Conservation (phyloP, 2,888 invertebrate genomes). For the Drosophila nr. fundita region DNA sequence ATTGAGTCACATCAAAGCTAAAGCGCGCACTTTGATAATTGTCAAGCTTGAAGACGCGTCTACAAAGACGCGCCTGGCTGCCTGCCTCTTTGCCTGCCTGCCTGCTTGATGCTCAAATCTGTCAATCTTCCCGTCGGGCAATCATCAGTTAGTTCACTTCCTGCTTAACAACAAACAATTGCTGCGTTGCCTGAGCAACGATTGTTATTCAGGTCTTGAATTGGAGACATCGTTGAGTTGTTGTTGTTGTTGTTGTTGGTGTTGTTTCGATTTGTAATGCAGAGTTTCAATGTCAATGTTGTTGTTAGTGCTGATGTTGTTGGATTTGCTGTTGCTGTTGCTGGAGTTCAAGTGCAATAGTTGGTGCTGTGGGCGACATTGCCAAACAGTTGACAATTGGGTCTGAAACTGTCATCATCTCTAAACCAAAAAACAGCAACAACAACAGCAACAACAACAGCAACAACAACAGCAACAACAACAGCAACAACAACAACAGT, state of each 20-base stretch:
- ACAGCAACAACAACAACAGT: constrained; percentile 5
- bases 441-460: constrained; percentile 12
- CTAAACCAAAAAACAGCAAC: constrained; percentile 3
- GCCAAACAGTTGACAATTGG: constrained; percentile 47
- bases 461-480: constrained; percentile 5
- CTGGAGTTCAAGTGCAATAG: constrained; percentile 55
- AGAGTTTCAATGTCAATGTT: constrained; percentile 73
- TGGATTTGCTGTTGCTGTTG: constrained; percentile 16
- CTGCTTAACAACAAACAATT: constrained; percentile 29
- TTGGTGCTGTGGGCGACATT: constrained; percentile 56
- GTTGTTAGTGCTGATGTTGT: constrained; percentile 22
- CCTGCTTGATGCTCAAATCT: neutral
- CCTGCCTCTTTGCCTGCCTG: neutral
- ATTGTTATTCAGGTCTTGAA: constrained; percentile 59
- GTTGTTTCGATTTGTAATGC: constrained; percentile 9
- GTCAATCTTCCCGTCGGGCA: constrained; percentile 1
- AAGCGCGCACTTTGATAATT: constrained; percentile 52
- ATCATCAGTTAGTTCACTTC: constrained; percentile 34
- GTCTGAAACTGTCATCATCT: constrained; percentile 43
- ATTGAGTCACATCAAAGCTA: constrained; percentile 60
- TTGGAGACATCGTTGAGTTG: constrained; percentile 22
- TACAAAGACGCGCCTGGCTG: constrained; percentile 21
- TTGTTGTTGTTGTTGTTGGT: constrained; percentile 2
- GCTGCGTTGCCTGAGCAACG: constrained; percentile 18
- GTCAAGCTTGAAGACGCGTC: constrained; percentile 54